Base-by-base conservation (phyloP, 1,140 invertebrate species). In the Pomacea maculata region DNA sequence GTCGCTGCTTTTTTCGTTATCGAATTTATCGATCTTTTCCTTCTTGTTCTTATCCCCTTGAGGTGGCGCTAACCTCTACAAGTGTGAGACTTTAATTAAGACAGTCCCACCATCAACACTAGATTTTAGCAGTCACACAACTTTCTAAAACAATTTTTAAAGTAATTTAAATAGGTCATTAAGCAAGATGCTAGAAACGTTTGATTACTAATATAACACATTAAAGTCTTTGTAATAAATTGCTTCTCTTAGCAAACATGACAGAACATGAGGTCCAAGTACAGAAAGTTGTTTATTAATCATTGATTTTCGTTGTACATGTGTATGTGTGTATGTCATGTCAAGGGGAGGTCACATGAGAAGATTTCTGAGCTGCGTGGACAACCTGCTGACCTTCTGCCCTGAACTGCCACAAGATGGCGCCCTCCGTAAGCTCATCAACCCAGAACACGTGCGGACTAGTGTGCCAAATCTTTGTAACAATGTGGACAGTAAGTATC, bases 381-480 rank as follows among this genome's bases (percentile, higher is more conserved):
- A 82, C 12, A 71, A 68, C 34, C 54, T 82, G 64, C 61, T 74
- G n/a, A 34, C 54, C 15, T 52, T 75, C 17, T 82, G 81, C 61
- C 64, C 72, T 17, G 71, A 82, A 19, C 52, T 73, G 34, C 76
- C 75, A 25, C 64, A 73, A 75, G 76, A 57, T n/a, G 81, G 78
- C 25, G 81, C 78, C 45, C 64, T 82, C 3, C 19, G 57, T 10
- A 77, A 82, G 54, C 65, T 82, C 25, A 82, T 82, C 64, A 82
- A 82, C 65, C 81, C 81, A 15, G 70, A 82, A 29, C 68, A 72
- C 71, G 81, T 82, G 68, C 67, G 81, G 12, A 74, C 81, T 0
- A 82, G 81, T 55, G 81, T 82, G n/a, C 81, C 81, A 9, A 74
- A 75, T 73, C 73, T 82, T 14, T 82, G 81, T 61, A 63, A 75